Percentiles rank a stretch among this genome's conserved stretches.
These are phyloP conservation scores for Drosophila tropicalis DNA, from an alignment of 1,140 invertebrate species.

Conservation along the genomic window DNA sequence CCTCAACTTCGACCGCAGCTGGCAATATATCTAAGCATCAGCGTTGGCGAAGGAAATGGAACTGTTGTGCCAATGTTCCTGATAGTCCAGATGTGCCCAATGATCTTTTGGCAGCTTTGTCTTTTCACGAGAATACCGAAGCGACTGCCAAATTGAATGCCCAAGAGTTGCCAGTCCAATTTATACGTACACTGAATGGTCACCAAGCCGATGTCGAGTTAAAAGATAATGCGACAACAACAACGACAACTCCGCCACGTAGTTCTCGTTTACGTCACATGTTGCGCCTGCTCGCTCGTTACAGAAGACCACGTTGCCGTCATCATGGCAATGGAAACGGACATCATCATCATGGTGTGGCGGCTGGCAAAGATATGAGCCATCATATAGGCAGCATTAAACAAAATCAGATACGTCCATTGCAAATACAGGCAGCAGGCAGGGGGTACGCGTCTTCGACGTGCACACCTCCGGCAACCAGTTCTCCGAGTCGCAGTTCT, in stretches of 20 bases:
- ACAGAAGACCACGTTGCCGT: constrained; percentile 63
- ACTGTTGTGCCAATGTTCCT: constrained; percentile 85
- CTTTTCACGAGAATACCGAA: constrained; percentile 52
- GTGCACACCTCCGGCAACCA: constrained; percentile 43
- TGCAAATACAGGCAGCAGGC: constrained; percentile 62
- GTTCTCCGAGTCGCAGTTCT: constrained; percentile 59
- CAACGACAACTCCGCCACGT: constrained; percentile 53
- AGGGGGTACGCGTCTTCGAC: constrained; percentile 47
- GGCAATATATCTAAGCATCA: constrained; percentile 82
- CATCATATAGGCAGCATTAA: constrained; percentile 49
- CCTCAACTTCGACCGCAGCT: constrained; percentile 48
- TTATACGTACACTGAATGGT: constrained; percentile 66
- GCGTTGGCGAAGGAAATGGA: constrained; percentile 84
- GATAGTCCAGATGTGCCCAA: constrained; percentile 85
- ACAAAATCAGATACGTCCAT: constrained; percentile 80
- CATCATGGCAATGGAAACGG: constrained; percentile 25
- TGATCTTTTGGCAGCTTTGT: constrained; percentile 68
- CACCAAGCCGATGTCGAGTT: constrained; percentile 36
- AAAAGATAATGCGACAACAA: constrained; percentile 16
- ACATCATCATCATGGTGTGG: constrained; percentile 27
- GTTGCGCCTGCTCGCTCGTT: constrained; percentile 76
- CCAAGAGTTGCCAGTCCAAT: constrained; percentile 73
- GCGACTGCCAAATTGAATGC: constrained; percentile 56
- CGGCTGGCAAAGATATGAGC: constrained; percentile 44
- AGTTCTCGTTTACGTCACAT: constrained; percentile 72